These are phyloP conservation scores for Climacteris rufus DNA, from an alignment of 2,113 vertebrate species.

Conservation along the genomic window DNA sequence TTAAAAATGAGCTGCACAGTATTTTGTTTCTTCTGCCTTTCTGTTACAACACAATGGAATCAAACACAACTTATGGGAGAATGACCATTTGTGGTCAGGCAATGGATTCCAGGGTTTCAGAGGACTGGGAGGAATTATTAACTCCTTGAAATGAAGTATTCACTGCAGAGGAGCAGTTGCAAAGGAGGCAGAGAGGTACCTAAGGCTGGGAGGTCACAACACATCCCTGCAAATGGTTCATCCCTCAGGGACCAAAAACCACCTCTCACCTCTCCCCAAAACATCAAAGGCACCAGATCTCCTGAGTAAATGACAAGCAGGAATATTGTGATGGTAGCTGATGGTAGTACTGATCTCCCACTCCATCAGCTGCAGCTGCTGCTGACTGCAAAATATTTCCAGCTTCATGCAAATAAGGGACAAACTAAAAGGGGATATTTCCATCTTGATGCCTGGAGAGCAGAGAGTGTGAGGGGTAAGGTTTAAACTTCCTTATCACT, in stretches of 20 bases:
- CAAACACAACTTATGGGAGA: slow-evolving; percentile 65
- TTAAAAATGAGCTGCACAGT: slow-evolving; percentile 54
- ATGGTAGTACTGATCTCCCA: too few species aligned
- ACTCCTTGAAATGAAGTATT: slow-evolving; percentile 51
- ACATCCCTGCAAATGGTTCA: not conserved
- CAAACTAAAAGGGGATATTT: not conserved
- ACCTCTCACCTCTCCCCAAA: not conserved
- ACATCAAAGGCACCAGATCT: not conserved
- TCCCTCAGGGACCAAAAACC: not conserved
- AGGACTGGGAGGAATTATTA: slow-evolving; percentile 54
- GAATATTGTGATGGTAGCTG: not conserved
- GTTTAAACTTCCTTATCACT: not conserved
- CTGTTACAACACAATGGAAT: slow-evolving; percentile 62
- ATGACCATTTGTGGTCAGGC: slow-evolving; percentile 75
- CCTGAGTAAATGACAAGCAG: not conserved
- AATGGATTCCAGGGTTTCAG: slow-evolving; percentile 53
- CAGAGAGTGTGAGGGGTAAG: not conserved
- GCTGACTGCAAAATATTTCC: not conserved
- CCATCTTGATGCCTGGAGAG: not conserved
- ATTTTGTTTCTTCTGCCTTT: slow-evolving; percentile 57
- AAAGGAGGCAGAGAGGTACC: not conserved
- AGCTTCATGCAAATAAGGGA: not conserved
- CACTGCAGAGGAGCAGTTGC: slow-evolving; percentile 29
- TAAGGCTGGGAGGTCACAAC: not conserved
- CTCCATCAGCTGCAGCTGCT: too few species aligned